These are phyloP conservation scores for Chrysina gloriosa DNA, from an alignment of 2,888 invertebrate genomes.

Conservation along the genomic window DNA sequence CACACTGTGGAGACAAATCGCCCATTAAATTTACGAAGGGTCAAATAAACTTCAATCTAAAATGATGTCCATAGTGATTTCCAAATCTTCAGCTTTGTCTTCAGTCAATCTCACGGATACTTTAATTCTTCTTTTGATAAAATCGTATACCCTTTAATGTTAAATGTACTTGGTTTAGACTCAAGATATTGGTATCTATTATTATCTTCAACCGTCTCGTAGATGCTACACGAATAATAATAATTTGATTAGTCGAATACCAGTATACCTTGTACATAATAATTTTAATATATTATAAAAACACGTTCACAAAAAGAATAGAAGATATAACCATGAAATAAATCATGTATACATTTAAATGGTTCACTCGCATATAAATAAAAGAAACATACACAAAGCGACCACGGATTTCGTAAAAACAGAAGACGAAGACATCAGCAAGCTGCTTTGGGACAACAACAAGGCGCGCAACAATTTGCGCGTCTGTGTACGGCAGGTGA, in stretches of 20 bases:
- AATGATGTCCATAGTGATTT: too few relatives aligned
- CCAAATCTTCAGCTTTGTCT: too few relatives aligned
- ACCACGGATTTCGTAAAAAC: constrained; percentile 21
- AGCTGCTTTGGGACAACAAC: constrained; percentile 63
- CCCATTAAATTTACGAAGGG: too few relatives aligned
- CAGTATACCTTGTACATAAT: neutral
- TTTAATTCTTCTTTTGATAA: too few relatives aligned
- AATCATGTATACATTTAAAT: constrained; percentile 15
- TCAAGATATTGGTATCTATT: too few relatives aligned
- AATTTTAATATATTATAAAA: constrained; percentile 26
- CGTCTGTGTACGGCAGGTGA: constrained; percentile 48
- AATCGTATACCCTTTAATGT: too few relatives aligned
- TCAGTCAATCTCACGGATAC: too few relatives aligned
- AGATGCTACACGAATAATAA: neutral
- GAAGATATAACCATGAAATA: constrained; percentile 21
- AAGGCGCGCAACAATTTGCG: constrained; percentile 56
- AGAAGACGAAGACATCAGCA: constrained; percentile 51
- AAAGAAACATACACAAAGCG: constrained; percentile 8
- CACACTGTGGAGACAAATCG: too few relatives aligned
- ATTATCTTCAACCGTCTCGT: too few relatives aligned
- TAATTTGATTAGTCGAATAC: neutral
- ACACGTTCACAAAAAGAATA: constrained; percentile 8
- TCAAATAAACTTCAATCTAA: too few relatives aligned
- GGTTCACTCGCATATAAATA: neutral
- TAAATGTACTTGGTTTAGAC: too few relatives aligned